A percentile compares a stretch with the other conserved stretches of the same genome.
Evolutionary conservation across 2,797 vertebrate genomes (phyloP).

Genomic region (Ambastaia sidthimunki): DNA sequence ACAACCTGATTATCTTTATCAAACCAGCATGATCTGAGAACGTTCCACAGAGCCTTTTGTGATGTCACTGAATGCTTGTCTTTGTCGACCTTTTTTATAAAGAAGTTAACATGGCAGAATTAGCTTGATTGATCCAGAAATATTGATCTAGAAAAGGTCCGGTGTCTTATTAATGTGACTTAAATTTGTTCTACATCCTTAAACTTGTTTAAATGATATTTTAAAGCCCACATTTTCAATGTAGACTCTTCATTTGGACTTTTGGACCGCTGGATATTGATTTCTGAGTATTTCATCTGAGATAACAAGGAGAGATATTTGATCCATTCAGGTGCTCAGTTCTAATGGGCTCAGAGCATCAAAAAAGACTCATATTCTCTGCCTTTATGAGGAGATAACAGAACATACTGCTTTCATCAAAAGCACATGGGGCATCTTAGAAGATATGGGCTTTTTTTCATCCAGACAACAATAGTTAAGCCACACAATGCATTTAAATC

Average conservation of each 20-base stretch:
- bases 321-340: conserved; percentile 60
- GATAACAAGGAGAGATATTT: conserved; percentile 50
- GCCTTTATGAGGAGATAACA: conserved; percentile 51
- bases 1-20: background rate
- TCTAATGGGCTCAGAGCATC: conserved; percentile 68
- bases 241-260: background rate
- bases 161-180: background rate
- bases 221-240: conserved; percentile 58
- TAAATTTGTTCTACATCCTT: background rate
- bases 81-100: background rate
- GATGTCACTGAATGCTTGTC: background rate
- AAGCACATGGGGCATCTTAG: conserved; percentile 38
- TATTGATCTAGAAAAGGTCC: background rate
- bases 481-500: conserved; percentile 25
- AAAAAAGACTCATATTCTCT: conserved; percentile 48
- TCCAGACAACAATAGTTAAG: conserved; percentile 40
- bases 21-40: background rate
- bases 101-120: background rate
- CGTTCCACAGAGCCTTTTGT: background rate
- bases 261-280: conserved; percentile 64
- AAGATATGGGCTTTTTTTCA: conserved; percentile 19
- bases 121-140: too few species aligned
- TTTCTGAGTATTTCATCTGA: conserved; percentile 65
- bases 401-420: conserved; percentile 44
- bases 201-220: conserved; percentile 7